These are phyloP conservation scores for Oryzias sinensis DNA, from an alignment of 2,797 vertebrate species.

Conservation along the genomic window DNA sequence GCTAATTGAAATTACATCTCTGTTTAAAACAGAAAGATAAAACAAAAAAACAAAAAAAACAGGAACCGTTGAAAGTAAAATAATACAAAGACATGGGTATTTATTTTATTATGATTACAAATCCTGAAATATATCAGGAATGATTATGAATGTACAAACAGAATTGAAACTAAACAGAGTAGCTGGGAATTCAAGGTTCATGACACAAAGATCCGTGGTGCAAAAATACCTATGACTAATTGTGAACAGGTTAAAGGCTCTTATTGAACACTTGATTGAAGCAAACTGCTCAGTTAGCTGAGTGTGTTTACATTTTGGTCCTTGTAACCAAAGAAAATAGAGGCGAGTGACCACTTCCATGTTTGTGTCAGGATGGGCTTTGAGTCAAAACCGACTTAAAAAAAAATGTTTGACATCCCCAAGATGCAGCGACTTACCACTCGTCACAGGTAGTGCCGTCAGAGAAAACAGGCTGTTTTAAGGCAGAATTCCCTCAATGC, in stretches of 20 bases:
- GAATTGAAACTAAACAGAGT: conserved; percentile 52
- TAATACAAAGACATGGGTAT: conserved; percentile 51
- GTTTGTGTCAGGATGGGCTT: conserved; percentile 69
- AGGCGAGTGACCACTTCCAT: conserved; percentile 62
- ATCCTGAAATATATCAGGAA: conserved; percentile 51
- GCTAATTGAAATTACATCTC: conserved; percentile 81
- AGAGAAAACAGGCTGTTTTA: conserved; percentile 77
- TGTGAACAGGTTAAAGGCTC: conserved; percentile 65
- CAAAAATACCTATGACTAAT: conserved; percentile 48
- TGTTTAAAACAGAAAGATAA: conserved; percentile 67
- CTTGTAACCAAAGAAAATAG: conserved; percentile 76
- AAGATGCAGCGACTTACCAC: conserved; percentile 64
- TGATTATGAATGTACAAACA: conserved; percentile 50
- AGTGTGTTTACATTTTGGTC: conserved; percentile 78
- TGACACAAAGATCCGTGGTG: conserved; percentile 51
- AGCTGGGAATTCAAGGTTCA: conserved; percentile 71
- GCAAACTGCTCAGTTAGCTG: conserved; percentile 70
- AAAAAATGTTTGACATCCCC: conserved; percentile 66
- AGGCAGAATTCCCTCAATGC: conserved; percentile 76
- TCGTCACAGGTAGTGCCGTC: conserved; percentile 76
- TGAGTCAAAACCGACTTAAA: conserved; percentile 62
- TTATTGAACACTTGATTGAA: conserved; percentile 71
- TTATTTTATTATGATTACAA: conserved; percentile 54
- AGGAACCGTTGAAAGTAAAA: conserved; percentile 63
- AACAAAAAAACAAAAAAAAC: conserved; percentile 61